Evolutionary conservation across 2,888 invertebrate genomes (phyloP).

Genomic region (Nomada ferruginata): DNA sequence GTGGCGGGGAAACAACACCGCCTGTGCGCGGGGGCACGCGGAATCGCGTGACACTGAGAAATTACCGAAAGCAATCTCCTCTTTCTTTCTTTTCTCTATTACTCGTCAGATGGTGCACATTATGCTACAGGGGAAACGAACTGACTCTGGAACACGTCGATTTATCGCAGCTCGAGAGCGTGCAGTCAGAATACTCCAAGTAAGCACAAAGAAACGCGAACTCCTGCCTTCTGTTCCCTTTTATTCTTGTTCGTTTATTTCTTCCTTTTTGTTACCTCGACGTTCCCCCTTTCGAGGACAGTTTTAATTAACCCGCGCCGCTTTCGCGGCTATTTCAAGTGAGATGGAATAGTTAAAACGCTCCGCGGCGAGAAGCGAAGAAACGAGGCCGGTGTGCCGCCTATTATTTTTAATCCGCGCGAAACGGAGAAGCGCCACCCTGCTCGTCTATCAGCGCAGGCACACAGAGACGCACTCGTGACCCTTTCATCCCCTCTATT

Average conservation of each 20-base stretch:
- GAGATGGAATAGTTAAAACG: conserved; percentile 3
- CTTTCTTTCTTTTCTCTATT: neutral
- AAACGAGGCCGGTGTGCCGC: conserved; percentile 19
- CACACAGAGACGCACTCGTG: neutral
- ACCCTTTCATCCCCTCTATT: conserved; percentile 32
- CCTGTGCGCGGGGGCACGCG: conserved; percentile 50
- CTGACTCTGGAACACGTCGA: conserved; percentile 5
- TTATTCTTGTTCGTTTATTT: too few relatives aligned
- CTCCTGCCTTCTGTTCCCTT: neutral
- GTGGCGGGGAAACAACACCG: conserved; percentile 15
- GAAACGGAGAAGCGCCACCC: conserved; percentile 11
- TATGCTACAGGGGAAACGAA: neutral
- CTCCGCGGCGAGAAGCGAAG: neutral
- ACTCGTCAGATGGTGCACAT: conserved; percentile 12
- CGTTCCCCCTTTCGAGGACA: conserved; percentile 30
- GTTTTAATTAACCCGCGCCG: conserved; percentile 45
- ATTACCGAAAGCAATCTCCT: conserved; percentile 55
- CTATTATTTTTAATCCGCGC: conserved; percentile 65
- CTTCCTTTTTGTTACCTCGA: conserved; percentile 2
- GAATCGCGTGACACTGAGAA: conserved; percentile 62
- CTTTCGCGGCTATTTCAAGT: conserved; percentile 11
- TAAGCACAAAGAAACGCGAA: conserved; percentile 21
- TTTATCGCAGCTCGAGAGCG: conserved; percentile 28
- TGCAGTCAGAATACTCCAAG: conserved; percentile 8
- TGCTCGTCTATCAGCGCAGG: conserved; percentile 2